Evolutionary conservation across 2,113 vertebrate genomes (phyloP).

Genomic region (Myanophis thanlyinensis): DNA sequence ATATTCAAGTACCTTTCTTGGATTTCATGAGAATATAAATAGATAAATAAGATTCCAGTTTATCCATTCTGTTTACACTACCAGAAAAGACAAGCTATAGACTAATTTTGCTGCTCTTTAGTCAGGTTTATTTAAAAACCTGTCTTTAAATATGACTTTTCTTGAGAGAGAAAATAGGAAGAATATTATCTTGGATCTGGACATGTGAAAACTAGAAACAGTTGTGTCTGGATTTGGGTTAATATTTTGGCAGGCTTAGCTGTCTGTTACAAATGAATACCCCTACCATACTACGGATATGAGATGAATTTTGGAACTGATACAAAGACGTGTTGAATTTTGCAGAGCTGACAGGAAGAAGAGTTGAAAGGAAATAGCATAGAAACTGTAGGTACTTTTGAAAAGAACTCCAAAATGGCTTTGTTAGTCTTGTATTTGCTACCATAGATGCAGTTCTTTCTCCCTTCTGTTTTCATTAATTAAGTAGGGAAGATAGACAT

Average conservation of each 20-base stretch:
- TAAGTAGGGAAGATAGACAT: neutral
- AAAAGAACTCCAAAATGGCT: neutral
- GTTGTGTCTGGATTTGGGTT: conserved; percentile 32
- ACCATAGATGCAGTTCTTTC: neutral
- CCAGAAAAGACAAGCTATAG: conserved; percentile 44
- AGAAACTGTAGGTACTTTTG: neutral
- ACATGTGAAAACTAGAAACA: conserved; percentile 4
- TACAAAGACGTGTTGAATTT: conserved; percentile 16
- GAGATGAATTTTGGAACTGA: conserved; percentile 48
- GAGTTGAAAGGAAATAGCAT: neutral
- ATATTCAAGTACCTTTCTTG: neutral
- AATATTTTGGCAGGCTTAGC: conserved; percentile 35
- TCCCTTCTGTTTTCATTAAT: neutral
- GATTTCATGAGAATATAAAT: neutral
- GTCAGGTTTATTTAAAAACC: conserved; percentile 31
- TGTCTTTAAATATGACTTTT: conserved; percentile 5
- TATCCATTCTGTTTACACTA: neutral
- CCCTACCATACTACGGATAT: neutral
- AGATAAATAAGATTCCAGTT: accelerated
- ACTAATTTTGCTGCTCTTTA: conserved; percentile 29
- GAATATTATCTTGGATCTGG: conserved; percentile 8
- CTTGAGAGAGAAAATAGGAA: neutral
- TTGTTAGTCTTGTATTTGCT: neutral
- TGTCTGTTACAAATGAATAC: conserved; percentile 27
- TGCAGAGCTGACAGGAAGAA: neutral